Evolutionary conservation across 2,888 invertebrate genomes (phyloP), one percentile per base, ranked within the genome.

Genomic region (Tyria jacobaeae): DNA sequence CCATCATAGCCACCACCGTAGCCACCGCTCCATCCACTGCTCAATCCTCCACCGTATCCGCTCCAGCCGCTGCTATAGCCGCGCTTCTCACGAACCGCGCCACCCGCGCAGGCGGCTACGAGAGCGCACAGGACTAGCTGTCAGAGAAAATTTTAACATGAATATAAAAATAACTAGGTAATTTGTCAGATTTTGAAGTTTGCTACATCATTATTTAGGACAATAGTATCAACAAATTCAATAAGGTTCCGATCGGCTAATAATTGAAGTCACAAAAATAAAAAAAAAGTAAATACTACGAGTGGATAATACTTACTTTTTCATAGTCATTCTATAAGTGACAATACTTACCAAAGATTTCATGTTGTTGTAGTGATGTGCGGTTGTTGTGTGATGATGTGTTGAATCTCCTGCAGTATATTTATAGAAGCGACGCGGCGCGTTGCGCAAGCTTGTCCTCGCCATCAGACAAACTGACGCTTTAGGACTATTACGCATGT

Each of bases 341-440:
- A n/a, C n/a, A n/a, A n/a, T 64, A 74, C 75, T 75, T 39, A 75
- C 75, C 53, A 70, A 64, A 59, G 58, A 59, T 63, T 71, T 74
- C 75, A 75, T 74, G 65, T 66, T 67, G 64, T 31, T 52, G 54
- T 57, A 27, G 15, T 39, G 41, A 49, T 54, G 57, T 57, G 50
- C 27, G 50, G 44, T 44, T 37, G 64, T 51, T 39, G 62, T 58
- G 17, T 67, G 70, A 65, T 64, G 60, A n/a, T 31, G 31, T 37
- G 44, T n/a, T 4, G 53, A 10, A 3, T 15, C 35, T 27, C 48
- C 53, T 37, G 37, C 15, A 15, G 17, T 27, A 15, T 48, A 59
- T 59, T 47, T 59, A 59, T 59, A 59, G 25, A 47, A 47, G 37
- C 17, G 53, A n/a, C 15, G 25, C 31, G 47, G n/a, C 3, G 5